Percentiles rank a stretch among this genome's conserved stretches.
Conservation (phyloP, 1,140 invertebrate genomes). For the Colletes gigas region DNA sequence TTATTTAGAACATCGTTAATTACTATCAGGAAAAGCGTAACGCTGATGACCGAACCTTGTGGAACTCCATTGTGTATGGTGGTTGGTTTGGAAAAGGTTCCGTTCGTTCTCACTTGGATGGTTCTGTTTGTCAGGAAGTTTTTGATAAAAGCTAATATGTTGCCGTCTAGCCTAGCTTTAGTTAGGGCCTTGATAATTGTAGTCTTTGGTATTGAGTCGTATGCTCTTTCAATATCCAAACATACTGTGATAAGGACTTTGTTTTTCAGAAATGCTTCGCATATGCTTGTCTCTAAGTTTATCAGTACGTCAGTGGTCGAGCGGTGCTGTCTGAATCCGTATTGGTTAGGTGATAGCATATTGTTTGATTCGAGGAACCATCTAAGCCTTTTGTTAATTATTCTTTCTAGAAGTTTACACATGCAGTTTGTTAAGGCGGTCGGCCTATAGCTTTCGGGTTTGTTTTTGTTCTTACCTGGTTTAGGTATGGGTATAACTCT, state of each 20-base stretch:
- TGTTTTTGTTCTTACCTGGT: slow-evolving; percentile 61
- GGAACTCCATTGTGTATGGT: background rate
- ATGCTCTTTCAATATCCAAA: background rate
- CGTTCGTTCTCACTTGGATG: background rate
- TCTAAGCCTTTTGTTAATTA: slow-evolving; percentile 1
- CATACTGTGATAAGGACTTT: background rate
- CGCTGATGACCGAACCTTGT: background rate
- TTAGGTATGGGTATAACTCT: slow-evolving; percentile 70
- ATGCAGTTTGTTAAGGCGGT: background rate
- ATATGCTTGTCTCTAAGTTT: background rate
- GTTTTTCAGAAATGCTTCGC: background rate
- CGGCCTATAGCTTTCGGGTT: background rate
- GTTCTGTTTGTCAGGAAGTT: background rate
- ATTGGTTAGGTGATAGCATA: background rate
- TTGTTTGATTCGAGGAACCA: background rate
- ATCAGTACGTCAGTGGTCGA: background rate
- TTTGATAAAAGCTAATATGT: background rate
- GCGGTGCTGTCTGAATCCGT: background rate
- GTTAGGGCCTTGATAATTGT: background rate
- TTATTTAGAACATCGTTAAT: background rate
- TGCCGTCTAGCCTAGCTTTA: background rate
- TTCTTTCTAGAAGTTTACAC: slow-evolving; percentile 9
- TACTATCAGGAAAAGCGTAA: background rate
- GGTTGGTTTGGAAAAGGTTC: background rate
- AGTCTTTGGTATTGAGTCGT: background rate